A percentile compares a stretch with the other conserved stretches of the same genome.
Conservation (phyloP, 2,113 vertebrate genomes). For the Syrmaticus mikado region DNA sequence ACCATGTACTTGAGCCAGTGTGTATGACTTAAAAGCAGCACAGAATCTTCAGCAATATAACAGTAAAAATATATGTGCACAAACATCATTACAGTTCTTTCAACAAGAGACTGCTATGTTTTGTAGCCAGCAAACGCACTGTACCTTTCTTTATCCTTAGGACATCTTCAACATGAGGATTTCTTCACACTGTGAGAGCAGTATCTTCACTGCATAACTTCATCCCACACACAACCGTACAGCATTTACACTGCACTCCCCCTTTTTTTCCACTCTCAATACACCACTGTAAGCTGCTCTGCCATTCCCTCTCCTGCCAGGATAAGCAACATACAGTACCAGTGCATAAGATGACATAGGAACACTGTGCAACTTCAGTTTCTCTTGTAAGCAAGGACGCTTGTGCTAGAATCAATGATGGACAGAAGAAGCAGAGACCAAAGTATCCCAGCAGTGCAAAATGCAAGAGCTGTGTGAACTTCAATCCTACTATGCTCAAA, state of each 20-base stretch:
- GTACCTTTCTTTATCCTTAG: accelerated
- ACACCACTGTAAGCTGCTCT: neutral
- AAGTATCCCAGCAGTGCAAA: neutral
- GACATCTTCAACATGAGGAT: too few relatives aligned
- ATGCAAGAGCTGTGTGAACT: neutral
- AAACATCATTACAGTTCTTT: accelerated
- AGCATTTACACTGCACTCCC: neutral
- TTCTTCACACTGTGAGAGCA: neutral
- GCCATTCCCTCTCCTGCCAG: neutral
- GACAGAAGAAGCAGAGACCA: accelerated
- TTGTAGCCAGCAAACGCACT: accelerated
- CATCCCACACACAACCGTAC: neutral
- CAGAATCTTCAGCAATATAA: accelerated
- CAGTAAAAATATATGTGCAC: accelerated
- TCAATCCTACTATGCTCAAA: accelerated
- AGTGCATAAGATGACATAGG: accelerated
- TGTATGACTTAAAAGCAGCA: neutral
- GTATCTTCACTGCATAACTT: neutral
- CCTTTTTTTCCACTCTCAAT: neutral
- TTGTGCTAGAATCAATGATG: too few relatives aligned
- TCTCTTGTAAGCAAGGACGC: neutral
- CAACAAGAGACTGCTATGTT: neutral
- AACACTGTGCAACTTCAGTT: neutral
- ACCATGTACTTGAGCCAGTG: neutral
- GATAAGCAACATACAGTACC: neutral